Conservation (phyloP, 37 sponge, comb jelly and placozoan genomes). For the Hormiphora californensis region DNA sequence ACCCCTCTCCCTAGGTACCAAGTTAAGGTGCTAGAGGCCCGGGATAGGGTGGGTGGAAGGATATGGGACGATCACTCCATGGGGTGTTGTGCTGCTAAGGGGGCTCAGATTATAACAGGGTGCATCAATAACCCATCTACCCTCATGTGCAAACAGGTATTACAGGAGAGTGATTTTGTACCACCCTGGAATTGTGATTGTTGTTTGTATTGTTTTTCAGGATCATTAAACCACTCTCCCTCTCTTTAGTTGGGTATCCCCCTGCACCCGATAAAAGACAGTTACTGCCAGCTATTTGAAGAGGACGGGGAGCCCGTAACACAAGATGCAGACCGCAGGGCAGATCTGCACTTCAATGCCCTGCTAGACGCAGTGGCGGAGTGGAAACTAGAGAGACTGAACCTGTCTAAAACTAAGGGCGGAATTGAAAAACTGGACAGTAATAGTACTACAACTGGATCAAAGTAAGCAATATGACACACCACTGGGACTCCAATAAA, state of each 20-base stretch:
- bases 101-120: slow-evolving; percentile 85
- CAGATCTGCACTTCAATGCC: slow-evolving; percentile 71
- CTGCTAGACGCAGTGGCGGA: slow-evolving; percentile 69
- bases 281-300: slow-evolving; percentile 67
- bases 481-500: no score
- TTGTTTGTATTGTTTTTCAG: background rate
- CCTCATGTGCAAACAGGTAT: slow-evolving; percentile 64
- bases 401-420: background rate
- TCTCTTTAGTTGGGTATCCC: slow-evolving; percentile 53
- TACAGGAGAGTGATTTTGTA: slow-evolving; percentile 7
- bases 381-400: slow-evolving; percentile 60
- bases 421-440: no score
- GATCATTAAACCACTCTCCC: background rate
- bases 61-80: slow-evolving; percentile 64
- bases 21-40: slow-evolving; percentile 72
- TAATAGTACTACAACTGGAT: no score
- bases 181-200: background rate
- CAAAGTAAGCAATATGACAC: no score
- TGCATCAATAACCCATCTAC: slow-evolving; percentile 75
- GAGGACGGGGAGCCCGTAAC: slow-evolving; percentile 59
- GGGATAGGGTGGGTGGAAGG: slow-evolving; percentile 67
- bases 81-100: slow-evolving; percentile 64
- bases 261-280: slow-evolving; percentile 60
- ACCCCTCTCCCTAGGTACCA: no score
- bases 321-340: slow-evolving; percentile 55